Base-by-base conservation (phyloP, 1,140 invertebrate genomes). In the Trichonephila inaurata region DNA sequence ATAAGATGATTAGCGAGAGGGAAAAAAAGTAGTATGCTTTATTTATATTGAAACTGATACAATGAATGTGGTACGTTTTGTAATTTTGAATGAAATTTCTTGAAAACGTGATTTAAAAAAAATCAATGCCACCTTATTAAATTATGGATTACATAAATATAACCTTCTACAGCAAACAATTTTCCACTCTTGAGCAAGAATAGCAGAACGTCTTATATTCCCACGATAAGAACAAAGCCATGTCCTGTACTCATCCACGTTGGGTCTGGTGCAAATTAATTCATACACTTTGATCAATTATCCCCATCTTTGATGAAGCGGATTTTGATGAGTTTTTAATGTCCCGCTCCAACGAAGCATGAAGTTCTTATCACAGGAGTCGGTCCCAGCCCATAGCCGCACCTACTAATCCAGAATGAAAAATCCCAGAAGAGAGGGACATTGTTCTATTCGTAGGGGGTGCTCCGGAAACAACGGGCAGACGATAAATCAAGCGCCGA, bases 271-370 rank as follows among this genome's bases (percentile, higher is more conserved):
- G 72, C 69, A 33, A 77, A 77, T 77, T 77, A 77, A 77, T 77
- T 77, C 69, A 28, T 19, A 77, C 24, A 28, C 14, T 51, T 3
- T 1, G 69, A 14, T 33, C 69, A 77, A 77, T 77, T 77, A 77
- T 77, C 18, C 72, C 33, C 5, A 40, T 40, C 72, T 33, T 77
- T 77, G 72, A 77, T 40, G 72, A 7, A 77, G 72, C 28, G 69
- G 69, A 16, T 16, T 77, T 16, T 77, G 69, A 77, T 77, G 69
- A 77, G 69, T 14, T 77, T 77, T 77, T 77, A 77, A 77, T 77
- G 33, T 33, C 28, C 28, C 28, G 69, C 24, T 28, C 69, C 69
- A 77, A 14, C 69, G 69, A 18, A 77, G 24, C 69, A 21, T 62
- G 19, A 19, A 18, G 61, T 62, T 21, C 62, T 28, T 77, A 77